phyloP scores from a whole-genome alignment of 2,113 vertebrate genomes.

The Pantherophis guttatus region DNA sequence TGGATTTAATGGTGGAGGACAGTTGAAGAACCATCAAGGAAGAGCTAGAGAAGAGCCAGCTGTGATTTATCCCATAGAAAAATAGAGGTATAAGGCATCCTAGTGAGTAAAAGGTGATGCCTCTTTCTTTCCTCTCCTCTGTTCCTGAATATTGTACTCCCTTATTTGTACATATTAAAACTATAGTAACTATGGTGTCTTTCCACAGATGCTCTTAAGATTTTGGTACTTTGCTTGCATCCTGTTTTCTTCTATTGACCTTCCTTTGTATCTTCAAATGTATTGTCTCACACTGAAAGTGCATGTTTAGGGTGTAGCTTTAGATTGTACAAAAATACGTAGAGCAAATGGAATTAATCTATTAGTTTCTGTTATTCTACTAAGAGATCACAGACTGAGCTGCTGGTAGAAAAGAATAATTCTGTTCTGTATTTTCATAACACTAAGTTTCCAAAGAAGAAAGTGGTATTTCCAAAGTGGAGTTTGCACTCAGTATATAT shows the following conservation, averaged over 20 bases:
- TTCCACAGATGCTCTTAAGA: neutral
- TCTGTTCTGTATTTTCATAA: neutral
- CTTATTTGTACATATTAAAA: conserved; percentile 3
- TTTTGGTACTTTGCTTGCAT: neutral
- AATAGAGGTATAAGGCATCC: neutral
- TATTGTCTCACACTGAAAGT: neutral
- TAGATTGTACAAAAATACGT: neutral
- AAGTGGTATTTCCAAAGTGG: neutral
- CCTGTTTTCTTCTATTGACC: neutral
- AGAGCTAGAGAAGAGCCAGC: neutral
- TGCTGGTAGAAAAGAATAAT: neutral
- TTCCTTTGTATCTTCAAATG: fast-evolving
- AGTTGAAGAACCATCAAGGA: neutral
- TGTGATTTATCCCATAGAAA: neutral
- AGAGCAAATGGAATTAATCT: neutral
- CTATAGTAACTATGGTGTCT: fast-evolving
- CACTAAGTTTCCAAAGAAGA: neutral
- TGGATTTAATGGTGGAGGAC: neutral
- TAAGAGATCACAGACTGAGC: neutral
- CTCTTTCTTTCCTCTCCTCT: neutral
- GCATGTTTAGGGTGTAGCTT: neutral
- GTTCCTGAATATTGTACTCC: neutral
- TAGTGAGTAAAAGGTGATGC: neutral
- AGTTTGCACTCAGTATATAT: neutral
- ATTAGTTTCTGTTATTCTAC: neutral